A percentile compares a stretch with the other conserved stretches of the same genome.
These are phyloP conservation scores for Peromyscus californicus DNA, from an alignment of 2,113 vertebrate species.

Conservation along the genomic window DNA sequence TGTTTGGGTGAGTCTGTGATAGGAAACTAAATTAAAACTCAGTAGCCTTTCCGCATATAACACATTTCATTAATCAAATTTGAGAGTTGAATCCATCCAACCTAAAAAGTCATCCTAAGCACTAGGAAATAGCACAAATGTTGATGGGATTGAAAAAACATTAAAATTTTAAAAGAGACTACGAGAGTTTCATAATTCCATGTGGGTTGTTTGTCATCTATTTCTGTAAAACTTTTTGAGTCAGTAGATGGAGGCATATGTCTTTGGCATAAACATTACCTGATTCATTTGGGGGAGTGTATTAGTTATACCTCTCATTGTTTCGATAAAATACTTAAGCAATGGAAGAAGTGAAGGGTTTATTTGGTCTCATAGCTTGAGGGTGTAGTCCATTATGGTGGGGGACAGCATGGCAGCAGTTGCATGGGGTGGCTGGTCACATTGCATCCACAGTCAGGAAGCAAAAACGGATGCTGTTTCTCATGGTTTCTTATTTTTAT, in stretches of 20 bases:
- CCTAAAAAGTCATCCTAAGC: conserved; percentile 58
- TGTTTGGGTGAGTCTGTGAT: conserved; percentile 74
- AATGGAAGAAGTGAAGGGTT: not conserved
- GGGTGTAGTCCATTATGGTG: not conserved
- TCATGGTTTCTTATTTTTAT: not conserved
- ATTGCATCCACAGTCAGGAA: not conserved
- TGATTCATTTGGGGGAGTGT: conserved; percentile 71
- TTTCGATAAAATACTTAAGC: not conserved
- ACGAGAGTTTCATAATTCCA: conserved; percentile 27
- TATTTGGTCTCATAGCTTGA: not conserved
- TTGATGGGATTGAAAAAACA: conserved; percentile 15
- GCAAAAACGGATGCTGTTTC: not conserved
- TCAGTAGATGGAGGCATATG: not conserved
- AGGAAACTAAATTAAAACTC: conserved; percentile 78
- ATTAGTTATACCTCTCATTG: not conserved
- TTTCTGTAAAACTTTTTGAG: not conserved
- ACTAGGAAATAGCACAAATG: conserved; percentile 36
- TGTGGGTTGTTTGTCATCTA: conserved; percentile 20
- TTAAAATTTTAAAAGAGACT: conserved; percentile 43
- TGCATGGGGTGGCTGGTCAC: not conserved
- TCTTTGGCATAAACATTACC: conserved; percentile 62
- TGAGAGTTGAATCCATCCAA: conserved; percentile 68
- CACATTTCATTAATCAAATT: conserved; percentile 77
- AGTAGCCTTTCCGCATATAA: conserved; percentile 73
- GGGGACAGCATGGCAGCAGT: too few species aligned